A percentile compares a stretch with the other conserved stretches of the same genome.
These are phyloP conservation scores for Orchestes rusci DNA, from an alignment of 2,888 invertebrate species.

Conservation along the genomic window DNA sequence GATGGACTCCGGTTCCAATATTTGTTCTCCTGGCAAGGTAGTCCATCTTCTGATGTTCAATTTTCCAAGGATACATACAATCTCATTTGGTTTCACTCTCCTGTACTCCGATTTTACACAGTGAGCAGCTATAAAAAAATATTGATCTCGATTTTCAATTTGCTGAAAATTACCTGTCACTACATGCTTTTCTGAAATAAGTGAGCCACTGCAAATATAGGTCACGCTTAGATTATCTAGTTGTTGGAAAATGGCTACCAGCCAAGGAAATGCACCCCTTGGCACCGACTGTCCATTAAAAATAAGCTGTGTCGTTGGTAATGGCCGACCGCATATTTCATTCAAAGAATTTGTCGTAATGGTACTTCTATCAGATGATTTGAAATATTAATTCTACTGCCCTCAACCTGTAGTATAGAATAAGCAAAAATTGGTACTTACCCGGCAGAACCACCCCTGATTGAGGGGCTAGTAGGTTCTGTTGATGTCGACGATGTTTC, in stretches of 20 bases:
- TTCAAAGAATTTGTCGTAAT: conserved; percentile 5
- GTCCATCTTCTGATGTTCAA: conserved; percentile 34
- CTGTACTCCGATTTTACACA: conserved; percentile 32
- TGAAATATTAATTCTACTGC: not conserved
- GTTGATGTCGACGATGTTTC: conserved; percentile 3
- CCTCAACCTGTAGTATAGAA: not conserved
- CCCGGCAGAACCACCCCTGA: conserved; percentile 3
- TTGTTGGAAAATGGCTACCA: conserved; percentile 39
- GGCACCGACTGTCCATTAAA: conserved; percentile 35
- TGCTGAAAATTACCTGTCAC: conserved; percentile 39
- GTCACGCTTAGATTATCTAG: conserved; percentile 35
- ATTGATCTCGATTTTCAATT: no score
- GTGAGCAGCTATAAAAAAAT: conserved; percentile 35
- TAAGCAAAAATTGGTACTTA: not conserved
- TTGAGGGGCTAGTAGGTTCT: conserved; percentile 1
- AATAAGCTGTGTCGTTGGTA: conserved; percentile 36
- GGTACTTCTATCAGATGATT: not conserved
- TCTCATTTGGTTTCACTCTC: conserved; percentile 29
- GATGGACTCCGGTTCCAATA: conserved; percentile 39
- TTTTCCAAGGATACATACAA: conserved; percentile 35
- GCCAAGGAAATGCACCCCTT: conserved; percentile 41
- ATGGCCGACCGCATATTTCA: conserved; percentile 35
- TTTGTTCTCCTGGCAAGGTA: conserved; percentile 29
- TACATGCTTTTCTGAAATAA: conserved; percentile 38
- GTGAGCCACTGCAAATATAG: conserved; percentile 40